A percentile compares a stretch with the other conserved stretches of the same genome.
phyloP scores from a whole-genome alignment of 2,888 invertebrate species.

The Icerya purchasi region DNA sequence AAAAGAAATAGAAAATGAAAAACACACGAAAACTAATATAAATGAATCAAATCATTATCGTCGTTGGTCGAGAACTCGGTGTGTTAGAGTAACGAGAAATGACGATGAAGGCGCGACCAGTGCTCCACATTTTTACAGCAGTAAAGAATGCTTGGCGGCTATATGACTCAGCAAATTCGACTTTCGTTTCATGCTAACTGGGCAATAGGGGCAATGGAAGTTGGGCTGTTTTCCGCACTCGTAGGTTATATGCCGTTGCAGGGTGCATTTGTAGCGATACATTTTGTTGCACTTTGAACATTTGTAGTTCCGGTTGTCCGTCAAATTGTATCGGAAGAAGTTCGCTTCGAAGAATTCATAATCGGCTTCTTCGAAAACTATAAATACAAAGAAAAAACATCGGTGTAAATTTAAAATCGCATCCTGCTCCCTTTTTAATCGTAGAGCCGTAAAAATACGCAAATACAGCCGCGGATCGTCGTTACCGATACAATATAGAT shows the following conservation, averaged over 20 bases:
- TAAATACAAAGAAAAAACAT: neutral
- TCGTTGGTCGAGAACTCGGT: too few species aligned
- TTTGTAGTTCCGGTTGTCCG: conserved; percentile 11
- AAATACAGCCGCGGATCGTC: too few species aligned
- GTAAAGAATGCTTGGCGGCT: conserved; percentile 12
- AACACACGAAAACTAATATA: too few species aligned
- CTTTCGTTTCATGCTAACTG: conserved; percentile 12
- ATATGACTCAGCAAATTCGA: conserved; percentile 12
- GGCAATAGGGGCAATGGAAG: conserved; percentile 12
- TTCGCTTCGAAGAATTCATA: conserved; percentile 11
- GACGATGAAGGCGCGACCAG: too few species aligned
- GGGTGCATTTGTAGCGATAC: conserved; percentile 11
- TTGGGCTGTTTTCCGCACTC: conserved; percentile 14
- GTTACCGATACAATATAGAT: too few species aligned
- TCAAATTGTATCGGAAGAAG: conserved; percentile 11
- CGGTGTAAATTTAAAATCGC: too few species aligned
- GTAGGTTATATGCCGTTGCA: conserved; percentile 12
- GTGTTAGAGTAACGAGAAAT: too few species aligned
- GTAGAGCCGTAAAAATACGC: too few species aligned
- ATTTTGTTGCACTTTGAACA: conserved; percentile 13
- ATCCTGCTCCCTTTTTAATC: too few species aligned
- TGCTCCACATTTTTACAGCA: conserved; percentile 4
- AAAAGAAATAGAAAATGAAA: too few species aligned
- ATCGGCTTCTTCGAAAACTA: conserved; percentile 6
- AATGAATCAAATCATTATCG: too few species aligned